Percentiles rank a stretch among this genome's conserved stretches.
Conservation (phyloP, 2,888 invertebrate species). For the Gastrophysa polygoni region DNA sequence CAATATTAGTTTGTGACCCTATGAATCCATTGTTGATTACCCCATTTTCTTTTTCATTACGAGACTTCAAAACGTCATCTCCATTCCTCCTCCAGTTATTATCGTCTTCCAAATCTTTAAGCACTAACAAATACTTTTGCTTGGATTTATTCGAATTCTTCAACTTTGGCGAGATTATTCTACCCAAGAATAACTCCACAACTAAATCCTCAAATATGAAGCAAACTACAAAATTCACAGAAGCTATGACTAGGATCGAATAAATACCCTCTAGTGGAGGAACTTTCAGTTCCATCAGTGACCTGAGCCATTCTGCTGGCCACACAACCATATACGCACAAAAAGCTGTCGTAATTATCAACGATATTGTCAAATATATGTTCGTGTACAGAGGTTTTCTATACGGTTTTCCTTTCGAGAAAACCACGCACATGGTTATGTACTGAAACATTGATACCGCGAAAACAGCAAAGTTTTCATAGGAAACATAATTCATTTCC, state of each 20-base stretch:
- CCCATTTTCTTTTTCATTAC: conserved; percentile 23
- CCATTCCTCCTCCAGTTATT: background rate
- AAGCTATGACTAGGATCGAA: conserved; percentile 61
- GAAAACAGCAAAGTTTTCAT: conserved; percentile 70
- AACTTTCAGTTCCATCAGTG: conserved; percentile 69
- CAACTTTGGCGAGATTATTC: conserved; percentile 60
- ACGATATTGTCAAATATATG: conserved; percentile 59
- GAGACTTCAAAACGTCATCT: conserved; percentile 5
- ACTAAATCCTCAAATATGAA: conserved; percentile 64
- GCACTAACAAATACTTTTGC: conserved; percentile 36
- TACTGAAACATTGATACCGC: conserved; percentile 70
- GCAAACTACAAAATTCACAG: conserved; percentile 62
- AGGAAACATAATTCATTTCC: conserved; percentile 52
- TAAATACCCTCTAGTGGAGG: conserved; percentile 62
- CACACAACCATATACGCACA: conserved; percentile 61
- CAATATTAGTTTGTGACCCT: conserved; percentile 18
- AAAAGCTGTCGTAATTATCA: conserved; percentile 59
- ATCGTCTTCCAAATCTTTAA: conserved; percentile 35
- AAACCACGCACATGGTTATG: conserved; percentile 67
- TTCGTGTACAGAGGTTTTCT: conserved; percentile 68
- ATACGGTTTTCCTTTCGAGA: conserved; percentile 71
- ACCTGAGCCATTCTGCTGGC: conserved; percentile 59
- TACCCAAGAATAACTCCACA: conserved; percentile 64
- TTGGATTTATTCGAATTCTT: conserved; percentile 45
- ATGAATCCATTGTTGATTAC: conserved; percentile 36